Conservation (phyloP, 2,797 vertebrate genomes). For the Chelidonichthys spinosus region DNA sequence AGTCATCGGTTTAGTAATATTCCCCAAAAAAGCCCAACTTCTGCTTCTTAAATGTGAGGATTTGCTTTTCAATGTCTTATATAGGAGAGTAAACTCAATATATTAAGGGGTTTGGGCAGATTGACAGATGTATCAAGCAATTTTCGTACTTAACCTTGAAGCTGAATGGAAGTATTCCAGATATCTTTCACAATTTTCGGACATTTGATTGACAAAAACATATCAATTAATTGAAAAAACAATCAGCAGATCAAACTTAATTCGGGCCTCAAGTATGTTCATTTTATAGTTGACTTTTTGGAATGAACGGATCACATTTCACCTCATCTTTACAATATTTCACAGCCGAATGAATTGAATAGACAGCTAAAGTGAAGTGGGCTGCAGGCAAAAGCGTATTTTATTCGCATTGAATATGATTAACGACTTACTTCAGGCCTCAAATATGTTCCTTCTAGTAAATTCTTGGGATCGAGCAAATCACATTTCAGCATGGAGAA, state of each 20-base stretch:
- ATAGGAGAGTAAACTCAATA: not conserved
- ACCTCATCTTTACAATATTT: not conserved
- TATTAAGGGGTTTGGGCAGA: not conserved
- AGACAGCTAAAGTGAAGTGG: not conserved
- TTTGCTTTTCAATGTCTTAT: conserved; percentile 10
- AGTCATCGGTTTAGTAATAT: not conserved
- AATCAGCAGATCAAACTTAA: not conserved
- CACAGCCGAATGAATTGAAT: conserved; percentile 1
- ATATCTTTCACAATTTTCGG: not conserved
- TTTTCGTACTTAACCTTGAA: conserved; percentile 3
- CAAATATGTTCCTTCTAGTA: conserved; percentile 10
- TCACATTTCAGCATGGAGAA: conserved; percentile 3
- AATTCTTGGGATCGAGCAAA: conserved; percentile 13
- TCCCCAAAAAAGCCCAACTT: conserved; percentile 1
- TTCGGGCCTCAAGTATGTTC: not conserved
- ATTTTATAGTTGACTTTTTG: not conserved
- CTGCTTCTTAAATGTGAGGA: not conserved
- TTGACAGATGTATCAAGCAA: not conserved
- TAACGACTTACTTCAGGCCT: conserved; percentile 7
- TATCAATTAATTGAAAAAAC: not conserved
- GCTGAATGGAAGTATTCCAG: not conserved
- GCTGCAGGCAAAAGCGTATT: not conserved
- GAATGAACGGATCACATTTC: not conserved
- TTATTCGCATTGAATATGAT: conserved; percentile 2
- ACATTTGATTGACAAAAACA: not conserved